Evolutionary conservation across 1,140 invertebrate genomes (phyloP).

Genomic region (Aphelinus certus): DNA sequence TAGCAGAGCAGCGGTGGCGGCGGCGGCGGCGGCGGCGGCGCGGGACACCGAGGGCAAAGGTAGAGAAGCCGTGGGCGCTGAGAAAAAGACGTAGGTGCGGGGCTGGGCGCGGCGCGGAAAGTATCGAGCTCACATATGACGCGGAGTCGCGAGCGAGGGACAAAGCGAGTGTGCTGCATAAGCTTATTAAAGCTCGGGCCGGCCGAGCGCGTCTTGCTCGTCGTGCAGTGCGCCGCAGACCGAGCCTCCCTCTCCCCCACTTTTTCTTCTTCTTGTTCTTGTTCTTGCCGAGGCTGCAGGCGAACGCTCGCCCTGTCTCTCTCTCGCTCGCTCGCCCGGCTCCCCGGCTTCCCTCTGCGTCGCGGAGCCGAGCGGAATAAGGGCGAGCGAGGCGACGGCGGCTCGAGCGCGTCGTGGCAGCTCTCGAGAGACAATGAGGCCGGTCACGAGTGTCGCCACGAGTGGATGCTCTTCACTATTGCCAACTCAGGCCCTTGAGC

Average conservation of each 20-base stretch:
- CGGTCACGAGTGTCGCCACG: constrained; percentile 64
- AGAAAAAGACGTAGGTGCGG: too few relatives aligned
- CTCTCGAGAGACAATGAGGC: constrained; percentile 66
- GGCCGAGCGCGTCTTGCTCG: constrained; percentile 20
- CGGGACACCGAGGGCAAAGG: too few relatives aligned
- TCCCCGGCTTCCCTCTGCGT: background rate
- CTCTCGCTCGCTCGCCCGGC: background rate
- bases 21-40: too few relatives aligned
- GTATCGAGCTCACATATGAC: too few relatives aligned
- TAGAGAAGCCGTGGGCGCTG: too few relatives aligned
- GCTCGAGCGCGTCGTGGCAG: constrained; percentile 35
- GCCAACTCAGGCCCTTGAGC: constrained; percentile 66
- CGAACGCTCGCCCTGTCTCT: constrained; percentile 1
- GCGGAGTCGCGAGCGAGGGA: constrained; percentile 3
- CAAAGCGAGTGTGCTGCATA: constrained; percentile 57
- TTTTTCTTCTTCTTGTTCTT: constrained; percentile 5
- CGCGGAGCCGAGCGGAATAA: background rate
- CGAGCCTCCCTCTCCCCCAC: background rate
- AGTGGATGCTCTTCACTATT: constrained; percentile 65
- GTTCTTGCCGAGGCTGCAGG: constrained; percentile 2
- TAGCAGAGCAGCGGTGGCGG: too few relatives aligned
- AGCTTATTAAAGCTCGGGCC: constrained; percentile 59
- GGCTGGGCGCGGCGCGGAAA: too few relatives aligned
- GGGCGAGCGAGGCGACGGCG: background rate
- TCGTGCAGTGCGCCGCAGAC: background rate